Evolutionary conservation across 2,797 vertebrate species (phyloP), one percentile per base, ranked within the genome.

Genomic region (Cirrhinus molitorella): DNA sequence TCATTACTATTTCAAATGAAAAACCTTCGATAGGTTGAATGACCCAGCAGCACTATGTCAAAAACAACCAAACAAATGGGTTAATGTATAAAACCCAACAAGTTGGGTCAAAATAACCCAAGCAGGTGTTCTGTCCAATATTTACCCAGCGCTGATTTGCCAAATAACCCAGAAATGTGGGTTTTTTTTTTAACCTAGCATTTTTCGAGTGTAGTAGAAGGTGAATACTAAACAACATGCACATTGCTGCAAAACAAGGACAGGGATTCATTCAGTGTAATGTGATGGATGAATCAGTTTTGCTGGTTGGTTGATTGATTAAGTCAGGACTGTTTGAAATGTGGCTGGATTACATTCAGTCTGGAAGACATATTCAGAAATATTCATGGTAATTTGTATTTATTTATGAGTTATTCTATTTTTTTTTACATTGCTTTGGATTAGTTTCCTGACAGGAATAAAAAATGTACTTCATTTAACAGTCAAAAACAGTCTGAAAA

Each of bases 251-350:
- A 14, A n/a, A 28, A 47, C 16, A 63, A 47, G 37, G 57, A 45
- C 17, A 31, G 57, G 28, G 25, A n/a, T 63, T 78, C 0, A 66
- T n/a, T 47, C 7, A 65, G 59, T 66, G 31, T 16, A 37, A 67
- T 79, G 21, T 17, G 49, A 43, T 80, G 7, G n/a, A 3, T 53
- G 31, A 55, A 40, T 21, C 5, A 12, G 5, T 68, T 43, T 80
- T 68, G 34, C 34, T 43, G 49, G 49, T 55, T 68, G 49, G 49
- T 55, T 68, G 21, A 55, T 3, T 40, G 49, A 37, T 51, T 68
- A 11, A 80, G 37, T 68, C 78, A 57, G 34, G 37, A 9, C 71
- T 10, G 31, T 55, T 74, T 55, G 6, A 55, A n/a, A 74, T 40
- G 3, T 6, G 7, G 25, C 5, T 73, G 70, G 28, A 73, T 73